Evolutionary conservation across 2,888 invertebrate species (phyloP), one percentile per base, ranked within the genome.

Genomic region (Anthrax anthrax): DNA sequence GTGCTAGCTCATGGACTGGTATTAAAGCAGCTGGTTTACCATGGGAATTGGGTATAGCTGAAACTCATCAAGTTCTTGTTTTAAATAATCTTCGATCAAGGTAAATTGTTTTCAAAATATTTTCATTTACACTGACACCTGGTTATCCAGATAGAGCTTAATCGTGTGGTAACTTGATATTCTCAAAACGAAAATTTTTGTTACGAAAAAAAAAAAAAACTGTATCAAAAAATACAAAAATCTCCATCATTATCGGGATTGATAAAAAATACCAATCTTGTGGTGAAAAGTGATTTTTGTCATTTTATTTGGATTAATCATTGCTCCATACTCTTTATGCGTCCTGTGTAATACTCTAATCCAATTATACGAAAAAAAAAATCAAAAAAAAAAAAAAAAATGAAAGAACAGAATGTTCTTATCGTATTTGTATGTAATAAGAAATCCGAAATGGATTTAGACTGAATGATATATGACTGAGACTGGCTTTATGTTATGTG

Each of bases 1-100:
- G 98, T 32, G 98, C 97, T 40, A 91, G 91, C 62, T 92, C 92
- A 48, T 97, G 97, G 97, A 98, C 97, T 0, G 97, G 97, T 55
- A 97, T 98, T 63, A 98, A 98, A 72, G 80, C 84, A 54, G 97
- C 98, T 38, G 98, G 98, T 41, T 72, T 97, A 51, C 97, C 98
- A 0, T 98, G 97, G 97, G 98, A 98, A 71, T 73, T 98, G 60
- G 98, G 98, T 46, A 78, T 98, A 39, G 90, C 97, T 4, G 98
- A 98, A 72, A 97, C 97, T 5, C 98, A 98, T 70, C 98, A 98
- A 71, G 91, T 92, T 53, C 74, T 96, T 42, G 89, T 91, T 45
- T 71, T 95, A 58, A 96, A 96, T 71, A 89, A 95, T 67, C 75
- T 96, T 43, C 75, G 92, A 51, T 90, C 90, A 36, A 67, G 70